A percentile compares a stretch with the other conserved stretches of the same genome.
Conservation (phyloP, 2,888 invertebrate species). For the Acrobasis suavella region DNA sequence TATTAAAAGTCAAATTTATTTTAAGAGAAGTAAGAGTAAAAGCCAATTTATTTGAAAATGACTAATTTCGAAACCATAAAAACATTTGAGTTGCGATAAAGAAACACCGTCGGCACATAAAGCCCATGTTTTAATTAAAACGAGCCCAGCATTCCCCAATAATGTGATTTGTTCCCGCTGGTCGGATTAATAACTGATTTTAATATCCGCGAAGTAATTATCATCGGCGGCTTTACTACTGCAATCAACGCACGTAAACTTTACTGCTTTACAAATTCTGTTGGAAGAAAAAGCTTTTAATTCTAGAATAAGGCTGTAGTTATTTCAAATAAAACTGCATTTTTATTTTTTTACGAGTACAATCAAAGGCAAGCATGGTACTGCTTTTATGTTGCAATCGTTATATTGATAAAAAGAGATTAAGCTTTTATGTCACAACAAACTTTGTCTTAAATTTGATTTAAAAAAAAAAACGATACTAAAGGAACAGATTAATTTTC, state of each 20-base stretch:
- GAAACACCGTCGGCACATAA: neutral
- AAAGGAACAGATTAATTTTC: too few species aligned
- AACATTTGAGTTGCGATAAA: neutral
- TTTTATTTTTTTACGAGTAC: too few species aligned
- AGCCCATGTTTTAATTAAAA: neutral
- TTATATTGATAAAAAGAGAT: too few species aligned
- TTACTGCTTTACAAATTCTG: neutral
- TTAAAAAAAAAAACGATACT: too few species aligned
- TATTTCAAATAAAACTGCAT: neutral
- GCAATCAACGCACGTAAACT: constrained; percentile 35
- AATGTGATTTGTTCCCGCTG: neutral
- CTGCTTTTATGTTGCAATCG: too few species aligned
- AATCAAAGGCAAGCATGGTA: too few species aligned
- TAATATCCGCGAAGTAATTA: constrained; percentile 37
- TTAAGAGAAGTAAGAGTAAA: neutral
- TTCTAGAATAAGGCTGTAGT: neutral
- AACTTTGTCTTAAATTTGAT: too few species aligned
- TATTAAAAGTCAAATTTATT: neutral
- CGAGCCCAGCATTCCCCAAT: constrained; percentile 28
- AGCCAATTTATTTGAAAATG: neutral
- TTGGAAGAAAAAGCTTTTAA: neutral
- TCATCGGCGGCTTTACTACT: constrained; percentile 34
- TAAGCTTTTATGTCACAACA: too few species aligned
- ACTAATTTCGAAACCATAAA: neutral
- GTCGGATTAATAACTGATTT: constrained; percentile 38